Evolutionary conservation across 2,113 vertebrate genomes (phyloP).

Genomic region (Onychostruthus taczanowskii): DNA sequence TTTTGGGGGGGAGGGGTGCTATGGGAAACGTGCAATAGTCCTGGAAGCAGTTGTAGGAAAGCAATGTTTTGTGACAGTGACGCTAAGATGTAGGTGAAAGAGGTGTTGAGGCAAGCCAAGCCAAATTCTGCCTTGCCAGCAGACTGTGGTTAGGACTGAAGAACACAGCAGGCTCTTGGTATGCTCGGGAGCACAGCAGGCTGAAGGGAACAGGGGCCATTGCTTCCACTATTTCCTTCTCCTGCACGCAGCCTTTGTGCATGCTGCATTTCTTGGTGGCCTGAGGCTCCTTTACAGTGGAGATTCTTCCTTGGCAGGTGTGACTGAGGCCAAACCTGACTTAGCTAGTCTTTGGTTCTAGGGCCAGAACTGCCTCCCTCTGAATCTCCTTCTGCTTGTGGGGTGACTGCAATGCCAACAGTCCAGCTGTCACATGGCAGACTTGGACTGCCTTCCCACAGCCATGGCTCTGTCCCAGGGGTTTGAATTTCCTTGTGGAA

Average conservation of each 20-base stretch:
- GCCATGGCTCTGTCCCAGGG: background rate
- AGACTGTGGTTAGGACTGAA: background rate
- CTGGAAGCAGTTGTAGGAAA: background rate
- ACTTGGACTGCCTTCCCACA: background rate
- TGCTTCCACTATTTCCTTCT: background rate
- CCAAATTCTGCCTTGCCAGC: background rate
- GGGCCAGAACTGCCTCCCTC: background rate
- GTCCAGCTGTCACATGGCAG: background rate
- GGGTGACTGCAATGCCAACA: background rate
- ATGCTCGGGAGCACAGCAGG: background rate
- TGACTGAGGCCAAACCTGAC: background rate
- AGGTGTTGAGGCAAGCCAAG: background rate
- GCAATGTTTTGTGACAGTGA: background rate
- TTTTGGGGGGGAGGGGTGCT: background rate
- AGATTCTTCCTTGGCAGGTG: background rate
- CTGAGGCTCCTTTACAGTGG: background rate
- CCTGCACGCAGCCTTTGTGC: background rate
- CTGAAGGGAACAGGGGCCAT: background rate
- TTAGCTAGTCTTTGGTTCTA: background rate
- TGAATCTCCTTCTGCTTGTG: background rate
- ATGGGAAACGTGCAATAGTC: conserved; percentile 16
- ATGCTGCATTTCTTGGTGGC: background rate
- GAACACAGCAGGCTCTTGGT: background rate
- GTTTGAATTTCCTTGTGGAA: background rate
- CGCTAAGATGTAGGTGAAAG: background rate